Base-by-base conservation (phyloP, 2,888 invertebrate species). In the Hirtodrosophila alboralis region DNA sequence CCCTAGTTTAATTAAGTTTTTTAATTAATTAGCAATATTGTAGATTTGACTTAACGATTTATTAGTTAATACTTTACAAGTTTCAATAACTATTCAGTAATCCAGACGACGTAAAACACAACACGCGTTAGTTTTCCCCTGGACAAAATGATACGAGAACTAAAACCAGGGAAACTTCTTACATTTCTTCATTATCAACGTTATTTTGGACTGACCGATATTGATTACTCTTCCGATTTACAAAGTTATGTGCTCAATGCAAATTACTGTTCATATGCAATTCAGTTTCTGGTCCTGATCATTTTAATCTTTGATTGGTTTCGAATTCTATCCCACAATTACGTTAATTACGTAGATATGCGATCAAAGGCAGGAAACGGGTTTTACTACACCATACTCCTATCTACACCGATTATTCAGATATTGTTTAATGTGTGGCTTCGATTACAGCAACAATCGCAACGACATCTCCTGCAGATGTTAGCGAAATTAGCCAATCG, bases 141-240 rank as follows among this genome's bases (percentile, higher is more conserved):
- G n/a, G 34, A 37, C 54, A 48, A 14, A 38, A 48, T 48, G 33
- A 10, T 23, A 13, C 8, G 1, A 13, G 23, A 10, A 12, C 23
- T 47, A 21, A 30, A 30, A 10, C 3, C 12, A 1, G 12, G 27
- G 10, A 37, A 4, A 16, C 30, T 48, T 8, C 5, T 69, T 4
- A 12, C 14, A 0, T 18, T 26, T 13, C 6, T 67, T 23, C 23
- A 26, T 13, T 70, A 64, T n/a, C 71, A 67, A 6, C 51, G 71
- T 0, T 45, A 21, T 12, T 34, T 68, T 27, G 72, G 71, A 7
- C 26, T 71, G n/a, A 48, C 18, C 9, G 10, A 64, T 31, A 31
- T 67, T n/a, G 27, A 36, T 2, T 71, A 44, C 21, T 65, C 52
- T 1, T 31, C 2, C 10, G 10, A 26, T 31, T 36, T 44, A 34